phyloP scores from a whole-genome alignment of 1,140 invertebrate species.

The Orchestia grillus region DNA sequence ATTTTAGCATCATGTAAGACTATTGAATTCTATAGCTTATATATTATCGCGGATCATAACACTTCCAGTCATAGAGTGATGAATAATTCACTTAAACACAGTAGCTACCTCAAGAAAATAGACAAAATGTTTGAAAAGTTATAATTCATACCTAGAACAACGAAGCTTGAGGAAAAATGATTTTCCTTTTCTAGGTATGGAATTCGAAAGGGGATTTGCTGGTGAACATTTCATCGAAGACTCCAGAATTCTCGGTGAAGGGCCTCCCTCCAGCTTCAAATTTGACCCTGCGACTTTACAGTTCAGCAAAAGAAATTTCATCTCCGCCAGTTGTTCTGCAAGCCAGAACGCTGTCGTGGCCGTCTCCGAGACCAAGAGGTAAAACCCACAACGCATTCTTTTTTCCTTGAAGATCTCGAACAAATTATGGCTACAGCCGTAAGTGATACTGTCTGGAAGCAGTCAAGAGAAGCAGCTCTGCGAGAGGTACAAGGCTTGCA shows the following conservation, averaged over 20 bases:
- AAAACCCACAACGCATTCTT: not conserved
- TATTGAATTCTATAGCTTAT: not conserved
- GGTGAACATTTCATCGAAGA: slow-evolving; percentile 59
- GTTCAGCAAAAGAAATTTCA: slow-evolving; percentile 60
- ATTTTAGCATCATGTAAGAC: no score
- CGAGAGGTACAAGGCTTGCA: not conserved
- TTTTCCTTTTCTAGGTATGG: slow-evolving; percentile 58
- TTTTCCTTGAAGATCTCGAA: not conserved
- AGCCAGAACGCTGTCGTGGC: slow-evolving; percentile 55
- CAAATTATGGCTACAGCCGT: not conserved
- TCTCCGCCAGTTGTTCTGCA: slow-evolving; percentile 60
- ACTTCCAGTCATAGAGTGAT: not conserved
- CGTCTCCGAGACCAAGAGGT: slow-evolving; percentile 33
- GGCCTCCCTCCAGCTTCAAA: slow-evolving; percentile 60
- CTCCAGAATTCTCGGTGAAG: slow-evolving; percentile 59
- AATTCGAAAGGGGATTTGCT: slow-evolving; percentile 57
- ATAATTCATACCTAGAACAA: not conserved
- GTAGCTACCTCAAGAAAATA: not conserved
- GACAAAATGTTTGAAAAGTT: not conserved
- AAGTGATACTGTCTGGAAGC: not conserved
- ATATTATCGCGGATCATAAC: not conserved
- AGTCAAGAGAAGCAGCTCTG: not conserved
- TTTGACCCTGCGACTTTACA: slow-evolving; percentile 61
- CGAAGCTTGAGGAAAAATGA: not conserved
- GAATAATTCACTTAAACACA: not conserved